Evolutionary conservation across 2,888 invertebrate species (phyloP).

Genomic region (Ectemnius continuus): DNA sequence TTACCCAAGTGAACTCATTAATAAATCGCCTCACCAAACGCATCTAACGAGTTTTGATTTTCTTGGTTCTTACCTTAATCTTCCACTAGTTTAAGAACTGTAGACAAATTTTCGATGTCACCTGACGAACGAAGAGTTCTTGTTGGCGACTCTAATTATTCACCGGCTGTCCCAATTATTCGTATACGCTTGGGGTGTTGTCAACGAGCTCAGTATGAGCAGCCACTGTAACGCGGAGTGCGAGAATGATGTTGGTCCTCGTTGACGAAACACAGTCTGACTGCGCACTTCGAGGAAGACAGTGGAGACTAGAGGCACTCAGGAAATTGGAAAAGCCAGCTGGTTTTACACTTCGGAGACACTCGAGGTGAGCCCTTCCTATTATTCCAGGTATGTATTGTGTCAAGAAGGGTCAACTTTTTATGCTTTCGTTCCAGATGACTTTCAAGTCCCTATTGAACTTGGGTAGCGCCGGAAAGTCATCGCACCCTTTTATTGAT

Average conservation of each 20-base stretch:
- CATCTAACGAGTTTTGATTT: neutral
- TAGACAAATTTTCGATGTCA: too few relatives aligned
- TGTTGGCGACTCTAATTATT: too few relatives aligned
- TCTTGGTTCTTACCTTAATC: neutral
- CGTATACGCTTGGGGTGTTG: conserved; percentile 41
- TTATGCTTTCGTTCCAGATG: conserved; percentile 52
- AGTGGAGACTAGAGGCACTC: too few relatives aligned
- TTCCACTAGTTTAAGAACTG: neutral
- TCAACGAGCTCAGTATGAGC: conserved; percentile 48
- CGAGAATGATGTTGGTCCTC: conserved; percentile 20
- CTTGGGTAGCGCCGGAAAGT: conserved; percentile 45
- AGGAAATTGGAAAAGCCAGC: too few relatives aligned
- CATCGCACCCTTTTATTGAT: conserved; percentile 54
- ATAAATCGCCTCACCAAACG: conserved; percentile 40
- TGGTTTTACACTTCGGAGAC: neutral
- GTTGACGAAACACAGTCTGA: conserved; percentile 29
- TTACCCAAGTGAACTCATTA: conserved; percentile 50
- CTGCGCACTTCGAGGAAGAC: neutral
- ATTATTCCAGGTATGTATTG: neutral
- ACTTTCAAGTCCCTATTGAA: conserved; percentile 66
- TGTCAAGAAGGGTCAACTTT: too few relatives aligned
- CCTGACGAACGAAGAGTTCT: too few relatives aligned
- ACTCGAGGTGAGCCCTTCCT: neutral
- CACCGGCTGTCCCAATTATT: conserved; percentile 15
- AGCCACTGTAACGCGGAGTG: conserved; percentile 45